These are phyloP conservation scores for Narcine bancroftii DNA, from an alignment of 2,113 vertebrate genomes.

Conservation along the genomic window DNA sequence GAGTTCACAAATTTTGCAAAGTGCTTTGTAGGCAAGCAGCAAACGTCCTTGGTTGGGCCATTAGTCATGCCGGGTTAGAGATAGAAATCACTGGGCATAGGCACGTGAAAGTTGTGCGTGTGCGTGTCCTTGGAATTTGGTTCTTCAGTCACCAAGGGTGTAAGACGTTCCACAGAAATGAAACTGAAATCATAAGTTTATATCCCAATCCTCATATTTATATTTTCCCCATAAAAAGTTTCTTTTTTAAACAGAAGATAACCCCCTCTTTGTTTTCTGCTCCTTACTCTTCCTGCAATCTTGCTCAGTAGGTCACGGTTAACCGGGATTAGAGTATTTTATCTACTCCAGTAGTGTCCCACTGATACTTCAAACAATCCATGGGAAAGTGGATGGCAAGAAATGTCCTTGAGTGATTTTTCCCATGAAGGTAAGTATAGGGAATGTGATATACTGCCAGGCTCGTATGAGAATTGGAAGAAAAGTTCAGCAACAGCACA, in stretches of 20 bases:
- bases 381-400: neutral
- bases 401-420: neutral
- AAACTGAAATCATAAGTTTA: neutral
- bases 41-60: neutral
- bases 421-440: too few species aligned
- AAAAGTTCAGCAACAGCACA: neutral
- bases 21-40: neutral
- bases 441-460: neutral
- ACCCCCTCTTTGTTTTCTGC: neutral
- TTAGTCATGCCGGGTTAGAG: neutral
- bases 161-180: neutral
- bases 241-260: neutral
- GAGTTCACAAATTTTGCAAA: neutral
- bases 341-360: neutral
- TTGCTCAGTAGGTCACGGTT: neutral
- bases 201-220: too few species aligned
- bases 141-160: neutral
- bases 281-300: neutral
- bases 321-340: neutral
- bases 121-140: neutral
- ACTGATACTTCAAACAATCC: neutral
- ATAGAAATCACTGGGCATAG: neutral
- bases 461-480: neutral
- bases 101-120: neutral
- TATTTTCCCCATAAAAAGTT: too few species aligned